Evolutionary conservation across 1,140 invertebrate species (phyloP).

Genomic region (Ericerus pela): DNA sequence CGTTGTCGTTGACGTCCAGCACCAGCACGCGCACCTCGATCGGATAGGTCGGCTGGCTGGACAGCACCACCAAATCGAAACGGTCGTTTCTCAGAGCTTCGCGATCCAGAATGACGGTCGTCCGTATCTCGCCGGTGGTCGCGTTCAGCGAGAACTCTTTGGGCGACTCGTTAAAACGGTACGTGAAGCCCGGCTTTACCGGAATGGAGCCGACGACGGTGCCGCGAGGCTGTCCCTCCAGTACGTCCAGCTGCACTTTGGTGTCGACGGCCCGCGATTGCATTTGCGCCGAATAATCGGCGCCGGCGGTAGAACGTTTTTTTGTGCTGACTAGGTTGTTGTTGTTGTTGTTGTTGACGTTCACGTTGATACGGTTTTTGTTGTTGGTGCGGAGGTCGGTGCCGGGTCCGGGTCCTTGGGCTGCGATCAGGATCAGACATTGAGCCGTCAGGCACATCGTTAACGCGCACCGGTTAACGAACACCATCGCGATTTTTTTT

Average conservation of each 20-base stretch:
- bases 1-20: constrained; percentile 76
- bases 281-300: constrained; percentile 40
- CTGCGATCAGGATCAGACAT: constrained; percentile 14
- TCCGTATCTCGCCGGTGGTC: constrained; percentile 64
- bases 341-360: no score
- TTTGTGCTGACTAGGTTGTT: no score
- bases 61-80: constrained; percentile 76
- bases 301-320: no score
- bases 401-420: constrained; percentile 26
- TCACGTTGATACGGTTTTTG: no score
- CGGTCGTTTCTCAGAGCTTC: constrained; percentile 58
- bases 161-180: constrained; percentile 78
- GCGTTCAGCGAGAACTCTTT: constrained; percentile 66
- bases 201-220: constrained; percentile 72
- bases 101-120: constrained; percentile 61
- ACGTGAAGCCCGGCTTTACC: constrained; percentile 69
- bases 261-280: constrained; percentile 74
- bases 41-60: constrained; percentile 82
- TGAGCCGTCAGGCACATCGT: constrained; percentile 5
- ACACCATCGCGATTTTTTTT: constrained; percentile 10
- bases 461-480: constrained; percentile 5
- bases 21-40: constrained; percentile 79
- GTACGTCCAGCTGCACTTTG: constrained; percentile 64
- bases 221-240: constrained; percentile 65
- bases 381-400: constrained; percentile 15